Percentiles rank a stretch among this genome's conserved stretches.
phyloP scores from a whole-genome alignment of 53 echinoderm and acorn worm genomes.

The Echinometra lucunter region DNA sequence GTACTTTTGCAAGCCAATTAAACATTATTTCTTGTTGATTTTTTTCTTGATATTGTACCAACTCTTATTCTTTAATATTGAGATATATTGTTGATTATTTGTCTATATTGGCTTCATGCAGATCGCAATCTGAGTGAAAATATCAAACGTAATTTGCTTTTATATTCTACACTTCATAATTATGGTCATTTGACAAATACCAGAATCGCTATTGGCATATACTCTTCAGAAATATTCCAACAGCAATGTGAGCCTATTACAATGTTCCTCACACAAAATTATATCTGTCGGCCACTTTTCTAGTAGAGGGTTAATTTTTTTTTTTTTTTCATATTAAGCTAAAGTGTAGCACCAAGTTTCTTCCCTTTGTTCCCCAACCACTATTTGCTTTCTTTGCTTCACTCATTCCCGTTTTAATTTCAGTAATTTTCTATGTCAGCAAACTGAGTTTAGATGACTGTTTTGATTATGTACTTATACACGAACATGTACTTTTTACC shows the following conservation, averaged over 20 bases:
- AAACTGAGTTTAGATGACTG: no score
- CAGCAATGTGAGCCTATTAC: background rate
- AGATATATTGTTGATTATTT: background rate
- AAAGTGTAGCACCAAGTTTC: no score
- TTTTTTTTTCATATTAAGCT: no score
- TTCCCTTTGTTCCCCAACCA: no score
- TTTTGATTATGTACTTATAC: no score
- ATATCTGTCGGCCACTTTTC: no score
- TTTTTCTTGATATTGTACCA: background rate
- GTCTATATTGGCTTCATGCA: background rate
- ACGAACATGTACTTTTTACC: no score
- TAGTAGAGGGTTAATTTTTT: no score
- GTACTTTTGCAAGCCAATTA: background rate
- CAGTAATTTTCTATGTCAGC: no score
- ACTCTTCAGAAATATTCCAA: no score
- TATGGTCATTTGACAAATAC: background rate
- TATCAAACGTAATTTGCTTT: background rate
- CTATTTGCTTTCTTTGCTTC: no score
- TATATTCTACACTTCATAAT: background rate
- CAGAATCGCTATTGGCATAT: background rate
- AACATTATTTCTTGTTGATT: background rate
- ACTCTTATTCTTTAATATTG: background rate
- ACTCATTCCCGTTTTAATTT: no score
- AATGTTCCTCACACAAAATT: background rate
- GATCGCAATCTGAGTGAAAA: background rate